Conservation (phyloP, 2,797 vertebrate species). For the Sciaenops ocellatus region DNA sequence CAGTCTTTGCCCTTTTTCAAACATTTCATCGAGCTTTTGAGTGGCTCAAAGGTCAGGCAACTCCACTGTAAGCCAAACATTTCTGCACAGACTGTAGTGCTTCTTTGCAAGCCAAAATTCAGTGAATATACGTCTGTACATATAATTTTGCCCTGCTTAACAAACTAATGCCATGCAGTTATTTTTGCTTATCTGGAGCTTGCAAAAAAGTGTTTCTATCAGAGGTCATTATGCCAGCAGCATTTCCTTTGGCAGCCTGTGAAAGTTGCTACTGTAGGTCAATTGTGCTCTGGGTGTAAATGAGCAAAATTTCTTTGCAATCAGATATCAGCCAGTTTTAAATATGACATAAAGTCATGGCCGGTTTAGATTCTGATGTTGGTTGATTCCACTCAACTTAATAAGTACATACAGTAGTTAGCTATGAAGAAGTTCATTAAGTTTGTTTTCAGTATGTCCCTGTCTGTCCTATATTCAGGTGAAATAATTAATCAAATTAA, state of each 20-base stretch:
- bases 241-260: not conserved
- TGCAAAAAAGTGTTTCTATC: conserved; percentile 7
- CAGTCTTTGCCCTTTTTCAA: conserved; percentile 1
- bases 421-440: no score
- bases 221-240: conserved; percentile 5
- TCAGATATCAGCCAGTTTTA: no score
- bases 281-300: not conserved
- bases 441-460: no score
- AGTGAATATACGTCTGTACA: not conserved
- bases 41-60: conserved; percentile 29
- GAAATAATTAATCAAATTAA: not conserved
- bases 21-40: not conserved
- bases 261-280: not conserved
- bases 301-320: no score
- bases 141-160: not conserved
- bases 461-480: not conserved
- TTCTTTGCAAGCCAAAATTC: not conserved
- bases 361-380: no score
- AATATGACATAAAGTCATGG: no score
- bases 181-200: conserved; percentile 6
- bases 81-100: not conserved
- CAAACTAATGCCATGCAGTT: not conserved
- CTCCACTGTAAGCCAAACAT: not conserved
- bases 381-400: no score
- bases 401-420: no score